Evolutionary conservation across 2,888 invertebrate genomes (phyloP), one percentile per base, ranked within the genome.

Genomic region (Eueremaeus valkanovi): DNA sequence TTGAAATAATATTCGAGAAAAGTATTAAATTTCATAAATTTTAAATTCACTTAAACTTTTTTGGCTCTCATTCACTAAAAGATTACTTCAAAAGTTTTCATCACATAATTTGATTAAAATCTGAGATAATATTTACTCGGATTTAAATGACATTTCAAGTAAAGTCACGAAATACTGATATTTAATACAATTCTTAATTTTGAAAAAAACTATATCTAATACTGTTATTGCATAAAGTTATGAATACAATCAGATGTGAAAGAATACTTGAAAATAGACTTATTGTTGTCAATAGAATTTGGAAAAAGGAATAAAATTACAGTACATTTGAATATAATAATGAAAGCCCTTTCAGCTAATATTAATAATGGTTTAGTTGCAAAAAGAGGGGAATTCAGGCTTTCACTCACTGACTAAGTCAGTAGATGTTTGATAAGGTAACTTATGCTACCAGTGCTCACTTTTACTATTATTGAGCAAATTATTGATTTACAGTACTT

Each of bases 401-500:
- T 16, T 31, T 61, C 61, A 9, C 18, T 55, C 55, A 21, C 55
- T 55, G 8, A 42, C 16, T 45, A 11, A 45, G 45, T 45, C 18
- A 45, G 5, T 36, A 8, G 55, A 55, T 27, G 31, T 9, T 1
- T 27, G 61, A 31, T 61, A 61, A 61, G 61, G 61, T 61, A 61
- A 61, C 61, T 61, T 61, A 61, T 61, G 61, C 61, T 61, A n/a
- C 27, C 33, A 31, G 29, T 27, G 61, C 55, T 55, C 3, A 18
- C 55, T 3, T 49, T 31, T 31, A 27, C 8, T 31, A 61, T 24
- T n/a, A n/a, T n/a, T n/a, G 31, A 61, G 61, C 27, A 18, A 31
- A 61, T 61, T 61, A 61, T 61, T 61, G 61, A 61, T 31, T 31
- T 31, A 31, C n/a, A n/a, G n/a, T n/a, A n/a, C n/a, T n/a, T n/a